Evolutionary conservation across 2,113 vertebrate genomes (phyloP).

Genomic region (Typhlomys cinereus): DNA sequence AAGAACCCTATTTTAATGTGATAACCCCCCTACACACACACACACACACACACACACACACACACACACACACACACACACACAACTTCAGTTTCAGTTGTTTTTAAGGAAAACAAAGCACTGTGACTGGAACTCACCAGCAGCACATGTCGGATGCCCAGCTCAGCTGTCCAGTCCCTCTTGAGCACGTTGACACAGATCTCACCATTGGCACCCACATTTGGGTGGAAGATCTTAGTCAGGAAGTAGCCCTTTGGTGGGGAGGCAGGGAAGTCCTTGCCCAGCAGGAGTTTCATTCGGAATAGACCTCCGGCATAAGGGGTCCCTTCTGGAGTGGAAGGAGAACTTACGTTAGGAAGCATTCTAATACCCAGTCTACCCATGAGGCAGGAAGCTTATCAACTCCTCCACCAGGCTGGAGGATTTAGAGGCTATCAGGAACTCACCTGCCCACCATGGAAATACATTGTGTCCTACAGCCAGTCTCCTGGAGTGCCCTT

Average conservation of each 20-base stretch:
- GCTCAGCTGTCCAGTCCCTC: constrained; percentile 95
- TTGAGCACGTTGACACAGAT: constrained; percentile 96
- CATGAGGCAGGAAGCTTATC: not conserved
- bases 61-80: too few relatives aligned
- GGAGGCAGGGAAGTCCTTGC: constrained; percentile 95
- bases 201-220: constrained; percentile 94
- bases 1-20: not conserved
- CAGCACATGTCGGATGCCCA: constrained; percentile 93
- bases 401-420: not conserved
- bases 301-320: constrained; percentile 94
- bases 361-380: not conserved
- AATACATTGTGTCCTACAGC: not conserved
- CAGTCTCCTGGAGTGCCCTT: not conserved
- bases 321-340: constrained; percentile 89
- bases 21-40: too few relatives aligned
- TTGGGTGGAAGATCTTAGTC: constrained; percentile 97
- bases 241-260: constrained; percentile 96
- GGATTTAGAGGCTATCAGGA: not conserved
- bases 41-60: too few relatives aligned
- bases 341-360: not conserved
- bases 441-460: not conserved
- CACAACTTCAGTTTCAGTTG: too few relatives aligned
- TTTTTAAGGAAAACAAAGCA: not conserved
- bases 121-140: constrained; percentile 86
- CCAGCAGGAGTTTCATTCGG: constrained; percentile 94